phyloP scores from a whole-genome alignment of 37 sponge, comb jelly and placozoan species.

The Chondrilla cf. caribensis region DNA sequence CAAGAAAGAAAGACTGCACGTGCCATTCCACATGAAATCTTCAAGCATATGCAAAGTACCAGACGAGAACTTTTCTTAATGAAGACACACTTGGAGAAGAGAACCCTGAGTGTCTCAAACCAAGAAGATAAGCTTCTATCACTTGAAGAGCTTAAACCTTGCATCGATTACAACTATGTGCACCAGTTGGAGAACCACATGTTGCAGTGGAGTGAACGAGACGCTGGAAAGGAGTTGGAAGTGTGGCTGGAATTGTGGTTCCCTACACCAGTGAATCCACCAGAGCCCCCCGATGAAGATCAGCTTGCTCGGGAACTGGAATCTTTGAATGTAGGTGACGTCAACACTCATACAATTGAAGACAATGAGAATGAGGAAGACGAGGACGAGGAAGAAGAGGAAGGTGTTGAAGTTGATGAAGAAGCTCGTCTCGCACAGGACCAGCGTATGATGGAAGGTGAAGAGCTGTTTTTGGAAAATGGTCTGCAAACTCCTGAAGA shows the following conservation, averaged over 20 bases:
- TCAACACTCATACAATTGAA: background rate
- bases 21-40: background rate
- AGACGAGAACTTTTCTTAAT: background rate
- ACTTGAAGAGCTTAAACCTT: background rate
- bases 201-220: background rate
- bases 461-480: conserved; percentile 26
- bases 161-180: background rate
- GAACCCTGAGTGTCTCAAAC: background rate
- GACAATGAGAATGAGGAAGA: conserved; percentile 8
- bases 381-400: background rate
- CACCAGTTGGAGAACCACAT: background rate
- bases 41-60: background rate
- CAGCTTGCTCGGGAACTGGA: conserved; percentile 5
- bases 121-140: conserved; percentile 21
- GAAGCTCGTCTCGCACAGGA: conserved; percentile 58
- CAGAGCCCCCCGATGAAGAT: background rate
- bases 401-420: conserved; percentile 44
- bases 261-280: background rate
- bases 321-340: background rate
- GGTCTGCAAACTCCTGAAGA: background rate
- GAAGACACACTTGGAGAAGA: conserved; percentile 24
- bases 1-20: background rate
- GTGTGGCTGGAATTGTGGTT: conserved; percentile 67
- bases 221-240: conserved; percentile 41
- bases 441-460: conserved; percentile 66